Evolutionary conservation across 2,113 vertebrate genomes (phyloP).

Genomic region (Macrotis lagotis): DNA sequence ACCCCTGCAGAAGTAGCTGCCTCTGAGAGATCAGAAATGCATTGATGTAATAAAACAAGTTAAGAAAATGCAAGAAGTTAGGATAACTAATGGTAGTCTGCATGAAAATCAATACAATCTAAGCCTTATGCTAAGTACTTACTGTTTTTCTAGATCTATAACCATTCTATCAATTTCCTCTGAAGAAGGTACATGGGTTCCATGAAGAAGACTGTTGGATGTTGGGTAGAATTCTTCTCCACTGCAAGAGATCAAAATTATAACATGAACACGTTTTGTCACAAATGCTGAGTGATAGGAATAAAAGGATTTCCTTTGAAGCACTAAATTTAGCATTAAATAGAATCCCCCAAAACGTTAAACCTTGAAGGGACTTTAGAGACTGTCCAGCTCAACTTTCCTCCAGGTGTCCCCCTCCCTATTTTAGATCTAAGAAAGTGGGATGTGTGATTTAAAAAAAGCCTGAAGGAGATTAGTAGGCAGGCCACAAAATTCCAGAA

Average conservation of each 20-base stretch:
- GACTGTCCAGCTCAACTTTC: background rate
- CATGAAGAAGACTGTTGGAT: constrained; percentile 93
- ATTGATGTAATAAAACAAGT: background rate
- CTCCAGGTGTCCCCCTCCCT: no score
- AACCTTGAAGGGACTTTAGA: background rate
- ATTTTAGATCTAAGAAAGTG: no score
- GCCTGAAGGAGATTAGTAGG: background rate
- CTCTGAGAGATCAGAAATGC: background rate
- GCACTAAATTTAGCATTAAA: background rate
- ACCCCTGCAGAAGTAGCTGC: background rate
- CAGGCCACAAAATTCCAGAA: background rate
- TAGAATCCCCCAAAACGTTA: background rate
- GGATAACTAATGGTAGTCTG: background rate
- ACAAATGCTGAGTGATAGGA: background rate
- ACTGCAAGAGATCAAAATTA: constrained; percentile 74
- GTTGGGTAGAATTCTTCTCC: constrained; percentile 96
- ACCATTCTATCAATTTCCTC: constrained; percentile 96
- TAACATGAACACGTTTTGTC: background rate
- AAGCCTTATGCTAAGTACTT: constrained; percentile 73
- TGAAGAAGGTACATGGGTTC: constrained; percentile 92
- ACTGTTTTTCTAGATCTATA: constrained; percentile 96
- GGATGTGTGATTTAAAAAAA: no score
- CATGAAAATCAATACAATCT: background rate
- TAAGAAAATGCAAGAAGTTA: background rate
- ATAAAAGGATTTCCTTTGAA: background rate